Evolutionary conservation across 2,113 vertebrate species (phyloP).

Genomic region (Dasypus novemcinctus): DNA sequence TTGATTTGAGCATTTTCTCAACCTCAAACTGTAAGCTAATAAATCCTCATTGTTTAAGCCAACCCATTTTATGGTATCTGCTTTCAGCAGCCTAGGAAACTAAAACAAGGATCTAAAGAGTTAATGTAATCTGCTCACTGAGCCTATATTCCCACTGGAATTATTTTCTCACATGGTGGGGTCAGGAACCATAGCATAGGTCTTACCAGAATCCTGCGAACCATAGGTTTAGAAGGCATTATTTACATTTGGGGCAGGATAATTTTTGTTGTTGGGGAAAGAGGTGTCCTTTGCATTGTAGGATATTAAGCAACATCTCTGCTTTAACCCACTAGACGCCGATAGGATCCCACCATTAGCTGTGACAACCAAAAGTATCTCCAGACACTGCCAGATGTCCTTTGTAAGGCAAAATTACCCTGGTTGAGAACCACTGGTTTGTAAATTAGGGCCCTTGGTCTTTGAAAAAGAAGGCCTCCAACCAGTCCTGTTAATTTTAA

Average conservation of each 20-base stretch:
- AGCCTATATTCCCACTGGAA: background rate
- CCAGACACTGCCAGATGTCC: constrained; percentile 19
- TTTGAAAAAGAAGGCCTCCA: constrained; percentile 42
- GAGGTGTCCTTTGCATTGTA: background rate
- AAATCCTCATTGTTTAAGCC: too few relatives aligned
- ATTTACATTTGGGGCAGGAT: background rate
- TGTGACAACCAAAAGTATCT: constrained; percentile 34
- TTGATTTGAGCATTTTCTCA: too few relatives aligned
- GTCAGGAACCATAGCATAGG: background rate
- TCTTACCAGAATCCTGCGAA: constrained; percentile 26
- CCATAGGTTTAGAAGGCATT: background rate
- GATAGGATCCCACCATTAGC: background rate
- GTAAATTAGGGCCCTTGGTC: background rate
- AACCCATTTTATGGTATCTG: too few relatives aligned
- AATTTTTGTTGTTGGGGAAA: background rate
- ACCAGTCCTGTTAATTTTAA: background rate
- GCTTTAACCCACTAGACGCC: background rate
- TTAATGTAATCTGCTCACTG: background rate
- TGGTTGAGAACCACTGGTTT: background rate
- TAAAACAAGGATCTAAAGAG: background rate
- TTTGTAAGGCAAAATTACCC: background rate
- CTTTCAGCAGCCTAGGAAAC: too few relatives aligned
- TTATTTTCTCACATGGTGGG: background rate
- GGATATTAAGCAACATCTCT: background rate
- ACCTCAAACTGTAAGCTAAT: too few relatives aligned